phyloP scores from a whole-genome alignment of 2,888 invertebrate species.

The Allolobophora icterica region DNA sequence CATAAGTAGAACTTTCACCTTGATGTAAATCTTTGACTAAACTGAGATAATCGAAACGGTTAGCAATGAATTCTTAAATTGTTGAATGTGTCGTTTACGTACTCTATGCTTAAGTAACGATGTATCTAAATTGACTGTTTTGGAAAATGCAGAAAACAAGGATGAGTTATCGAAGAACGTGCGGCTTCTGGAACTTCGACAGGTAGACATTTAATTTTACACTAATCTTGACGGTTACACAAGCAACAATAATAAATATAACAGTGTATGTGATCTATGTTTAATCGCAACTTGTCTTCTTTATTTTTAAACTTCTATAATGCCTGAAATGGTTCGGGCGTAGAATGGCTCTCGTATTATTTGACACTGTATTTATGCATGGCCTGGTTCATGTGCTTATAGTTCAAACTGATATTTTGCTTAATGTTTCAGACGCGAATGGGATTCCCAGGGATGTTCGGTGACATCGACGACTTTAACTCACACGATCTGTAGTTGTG shows the following conservation, averaged over 20 bases:
- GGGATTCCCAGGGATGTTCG: conserved; percentile 42
- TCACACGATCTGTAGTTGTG: conserved; percentile 42
- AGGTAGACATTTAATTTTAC: background rate
- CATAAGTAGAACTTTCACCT: too few species aligned
- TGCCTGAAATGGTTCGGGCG: too few species aligned
- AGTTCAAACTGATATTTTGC: background rate
- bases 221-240: background rate
- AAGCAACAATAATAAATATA: background rate
- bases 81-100: too few species aligned
- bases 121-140: background rate
- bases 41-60: too few species aligned
- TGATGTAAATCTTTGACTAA: too few species aligned
- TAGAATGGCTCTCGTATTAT: too few species aligned
- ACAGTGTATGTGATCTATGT: background rate
- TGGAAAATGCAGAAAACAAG: background rate
- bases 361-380: too few species aligned
- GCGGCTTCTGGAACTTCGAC: background rate
- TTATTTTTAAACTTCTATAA: too few species aligned
- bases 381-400: too few species aligned
- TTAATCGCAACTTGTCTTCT: too few species aligned
- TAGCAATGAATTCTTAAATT: too few species aligned
- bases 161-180: background rate
- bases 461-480: conserved; percentile 27
- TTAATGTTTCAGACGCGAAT: conserved; percentile 33
- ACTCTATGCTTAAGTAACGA: too few species aligned